Percentiles rank a stretch among this genome's conserved stretches.
Conservation (phyloP, 2,888 invertebrate species). For the Leptinotarsa tumamoca region DNA sequence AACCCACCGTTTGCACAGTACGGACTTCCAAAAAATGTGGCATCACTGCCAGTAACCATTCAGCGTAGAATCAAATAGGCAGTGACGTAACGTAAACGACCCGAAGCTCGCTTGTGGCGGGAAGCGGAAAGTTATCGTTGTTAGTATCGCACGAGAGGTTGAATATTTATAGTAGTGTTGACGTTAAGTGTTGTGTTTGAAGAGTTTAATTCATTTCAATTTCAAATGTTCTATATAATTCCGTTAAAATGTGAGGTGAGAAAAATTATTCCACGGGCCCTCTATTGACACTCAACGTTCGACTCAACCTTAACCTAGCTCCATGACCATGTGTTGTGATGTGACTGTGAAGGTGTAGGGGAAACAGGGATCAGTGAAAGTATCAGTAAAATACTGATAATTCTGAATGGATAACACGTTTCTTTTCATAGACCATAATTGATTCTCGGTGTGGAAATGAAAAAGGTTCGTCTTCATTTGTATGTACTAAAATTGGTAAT, state of each 20-base stretch:
- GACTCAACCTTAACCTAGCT: not conserved
- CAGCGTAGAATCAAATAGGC: not conserved
- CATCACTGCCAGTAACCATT: not conserved
- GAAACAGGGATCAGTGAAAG: not conserved
- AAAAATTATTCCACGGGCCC: not conserved
- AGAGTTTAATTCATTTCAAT: not conserved
- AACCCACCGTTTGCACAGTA: too few species aligned
- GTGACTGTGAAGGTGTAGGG: not conserved
- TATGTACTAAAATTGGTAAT: too few species aligned
- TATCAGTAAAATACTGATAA: too few species aligned
- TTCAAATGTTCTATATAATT: not conserved
- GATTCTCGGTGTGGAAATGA: too few species aligned
- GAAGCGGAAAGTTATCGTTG: not conserved
- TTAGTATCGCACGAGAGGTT: constrained; percentile 5
- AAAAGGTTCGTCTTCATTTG: too few species aligned
- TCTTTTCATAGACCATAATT: too few species aligned
- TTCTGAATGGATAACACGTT: too few species aligned
- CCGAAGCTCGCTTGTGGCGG: not conserved
- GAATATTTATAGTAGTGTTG: not conserved
- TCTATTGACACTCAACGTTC: too few species aligned
- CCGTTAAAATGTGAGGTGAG: not conserved
- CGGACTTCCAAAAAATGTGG: not conserved
- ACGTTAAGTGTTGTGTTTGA: not conserved
- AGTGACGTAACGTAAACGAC: constrained; percentile 4
- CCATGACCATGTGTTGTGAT: constrained; percentile 6